These are phyloP conservation scores for Gymnobelideus leadbeateri DNA, from an alignment of 2,113 vertebrate genomes.

Conservation along the genomic window DNA sequence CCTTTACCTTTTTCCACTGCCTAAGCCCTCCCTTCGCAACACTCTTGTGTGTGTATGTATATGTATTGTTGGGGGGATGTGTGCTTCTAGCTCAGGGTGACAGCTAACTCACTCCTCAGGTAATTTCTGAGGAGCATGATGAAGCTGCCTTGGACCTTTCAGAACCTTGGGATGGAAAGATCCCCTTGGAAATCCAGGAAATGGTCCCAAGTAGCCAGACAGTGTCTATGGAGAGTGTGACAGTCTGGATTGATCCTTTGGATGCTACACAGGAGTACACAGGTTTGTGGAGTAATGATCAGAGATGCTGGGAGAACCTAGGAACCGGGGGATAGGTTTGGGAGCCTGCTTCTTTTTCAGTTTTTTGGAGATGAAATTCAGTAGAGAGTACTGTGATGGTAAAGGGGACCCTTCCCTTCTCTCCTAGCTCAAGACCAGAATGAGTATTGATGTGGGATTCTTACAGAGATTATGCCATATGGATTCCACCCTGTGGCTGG, in stretches of 20 bases:
- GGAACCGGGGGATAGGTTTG: too few species aligned
- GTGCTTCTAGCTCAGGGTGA: neutral
- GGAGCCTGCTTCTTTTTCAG: neutral
- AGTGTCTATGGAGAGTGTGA: conserved; percentile 81
- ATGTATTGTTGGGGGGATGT: neutral
- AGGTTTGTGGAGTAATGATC: conserved; percentile 72
- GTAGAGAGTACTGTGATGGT: neutral
- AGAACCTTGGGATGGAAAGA: conserved; percentile 76
- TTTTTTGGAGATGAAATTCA: neutral
- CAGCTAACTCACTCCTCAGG: conserved; percentile 69
- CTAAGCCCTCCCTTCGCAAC: neutral
- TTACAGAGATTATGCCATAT: neutral
- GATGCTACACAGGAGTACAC: conserved; percentile 85
- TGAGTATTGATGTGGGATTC: neutral
- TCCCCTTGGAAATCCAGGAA: conserved; percentile 77
- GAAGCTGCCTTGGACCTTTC: neutral
- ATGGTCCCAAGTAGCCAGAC: conserved; percentile 67
- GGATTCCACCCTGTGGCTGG: neutral
- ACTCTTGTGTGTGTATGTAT: neutral
- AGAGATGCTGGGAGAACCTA: neutral
- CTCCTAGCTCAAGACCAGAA: neutral
- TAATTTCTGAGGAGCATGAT: conserved; percentile 85
- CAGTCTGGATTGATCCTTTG: conserved; percentile 88
- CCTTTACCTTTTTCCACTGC: neutral
- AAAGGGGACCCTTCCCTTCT: neutral